phyloP scores from a whole-genome alignment of 2,797 vertebrate species.

The Parotocinclus haroldoi region DNA sequence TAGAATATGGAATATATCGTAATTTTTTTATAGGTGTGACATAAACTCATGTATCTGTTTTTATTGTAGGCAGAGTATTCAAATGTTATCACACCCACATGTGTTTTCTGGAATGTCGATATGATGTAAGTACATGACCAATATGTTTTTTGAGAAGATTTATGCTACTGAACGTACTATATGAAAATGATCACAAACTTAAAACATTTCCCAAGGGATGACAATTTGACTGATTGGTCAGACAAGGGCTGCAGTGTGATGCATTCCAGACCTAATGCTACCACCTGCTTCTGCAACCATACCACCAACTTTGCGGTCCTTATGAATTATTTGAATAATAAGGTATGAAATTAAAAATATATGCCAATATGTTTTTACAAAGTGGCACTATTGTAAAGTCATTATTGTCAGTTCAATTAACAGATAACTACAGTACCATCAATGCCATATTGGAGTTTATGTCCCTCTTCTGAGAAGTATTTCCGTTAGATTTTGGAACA shows the following conservation, averaged over 20 bases:
- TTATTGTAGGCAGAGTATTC: constrained; percentile 61
- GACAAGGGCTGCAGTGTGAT: constrained; percentile 68
- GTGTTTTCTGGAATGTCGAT: constrained; percentile 77
- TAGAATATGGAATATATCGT: no score
- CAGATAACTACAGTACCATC: no score
- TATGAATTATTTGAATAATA: constrained; percentile 70
- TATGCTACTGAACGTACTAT: not conserved
- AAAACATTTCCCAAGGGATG: constrained; percentile 47
- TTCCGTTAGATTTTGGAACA: no score
- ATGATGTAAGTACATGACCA: constrained; percentile 65
- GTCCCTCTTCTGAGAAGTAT: no score
- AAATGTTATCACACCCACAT: constrained; percentile 57
- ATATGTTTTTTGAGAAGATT: not conserved
- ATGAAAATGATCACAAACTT: constrained; percentile 1
- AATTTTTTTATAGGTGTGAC: not conserved
- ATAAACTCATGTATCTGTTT: constrained; percentile 46
- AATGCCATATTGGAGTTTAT: no score
- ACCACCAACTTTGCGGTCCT: constrained; percentile 80
- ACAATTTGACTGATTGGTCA: constrained; percentile 65
- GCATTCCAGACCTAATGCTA: constrained; percentile 52
- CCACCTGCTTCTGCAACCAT: constrained; percentile 76
- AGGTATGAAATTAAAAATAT: constrained; percentile 22
- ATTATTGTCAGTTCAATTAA: no score
- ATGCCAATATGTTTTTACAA: not conserved
- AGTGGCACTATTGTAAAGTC: no score